These are phyloP conservation scores for Lithophane leautieri DNA, from an alignment of 2,888 invertebrate species.

Conservation along the genomic window DNA sequence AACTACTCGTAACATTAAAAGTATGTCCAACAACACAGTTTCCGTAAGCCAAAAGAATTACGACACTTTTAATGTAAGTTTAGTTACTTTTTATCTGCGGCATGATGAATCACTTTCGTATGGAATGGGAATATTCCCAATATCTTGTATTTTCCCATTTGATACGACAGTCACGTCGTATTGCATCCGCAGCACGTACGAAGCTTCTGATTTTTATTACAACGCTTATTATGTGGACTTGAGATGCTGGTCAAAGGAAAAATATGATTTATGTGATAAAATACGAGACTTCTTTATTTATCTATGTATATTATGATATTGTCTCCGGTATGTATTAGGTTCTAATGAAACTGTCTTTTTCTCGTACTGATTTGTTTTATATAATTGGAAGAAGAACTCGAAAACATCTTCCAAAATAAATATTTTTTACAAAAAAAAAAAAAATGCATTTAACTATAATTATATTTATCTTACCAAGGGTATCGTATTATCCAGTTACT, in stretches of 20 bases:
- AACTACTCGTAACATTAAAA: slow-evolving; percentile 12
- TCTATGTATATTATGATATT: neutral
- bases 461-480: too few species aligned
- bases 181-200: slow-evolving; percentile 56
- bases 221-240: slow-evolving; percentile 43
- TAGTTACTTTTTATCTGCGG: neutral
- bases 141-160: slow-evolving; percentile 52
- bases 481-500: too few species aligned
- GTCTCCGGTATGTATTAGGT: neutral
- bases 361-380: neutral
- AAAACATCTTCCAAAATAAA: neutral
- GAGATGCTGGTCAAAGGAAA: slow-evolving; percentile 40
- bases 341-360: neutral
- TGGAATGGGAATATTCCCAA: slow-evolving; percentile 54
- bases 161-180: slow-evolving; percentile 47
- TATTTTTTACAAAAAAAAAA: too few species aligned
- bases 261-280: slow-evolving; percentile 30
- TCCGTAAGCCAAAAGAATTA: slow-evolving; percentile 13
- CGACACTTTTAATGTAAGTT: slow-evolving; percentile 10
- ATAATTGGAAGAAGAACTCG: neutral
- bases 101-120: slow-evolving; percentile 43
- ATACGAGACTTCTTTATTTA: neutral
- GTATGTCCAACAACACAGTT: slow-evolving; percentile 5
- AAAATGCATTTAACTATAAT: too few species aligned
- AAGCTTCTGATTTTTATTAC: slow-evolving; percentile 56